Evolutionary conservation across 2,888 invertebrate genomes (phyloP).

Genomic region (Mellilla xanthometata): DNA sequence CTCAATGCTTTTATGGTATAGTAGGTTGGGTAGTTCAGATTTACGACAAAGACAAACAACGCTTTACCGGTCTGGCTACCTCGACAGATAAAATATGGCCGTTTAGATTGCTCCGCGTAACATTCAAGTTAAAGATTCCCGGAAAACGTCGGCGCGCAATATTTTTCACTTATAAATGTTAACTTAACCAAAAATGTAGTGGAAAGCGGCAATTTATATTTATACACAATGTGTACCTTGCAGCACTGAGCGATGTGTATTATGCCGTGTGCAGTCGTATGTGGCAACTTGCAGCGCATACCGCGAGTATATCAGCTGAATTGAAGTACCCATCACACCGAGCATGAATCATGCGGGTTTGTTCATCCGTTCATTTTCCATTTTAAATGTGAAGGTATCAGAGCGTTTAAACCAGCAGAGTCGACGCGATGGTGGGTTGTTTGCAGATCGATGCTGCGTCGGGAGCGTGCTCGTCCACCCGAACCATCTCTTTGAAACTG

Average conservation of each 20-base stretch:
- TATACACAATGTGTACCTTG: background rate
- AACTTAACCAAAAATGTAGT: background rate
- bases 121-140: constrained; percentile 17
- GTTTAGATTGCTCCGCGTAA: constrained; percentile 36
- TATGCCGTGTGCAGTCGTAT: constrained; percentile 1
- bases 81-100: constrained; percentile 36
- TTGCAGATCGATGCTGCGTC: constrained; percentile 39
- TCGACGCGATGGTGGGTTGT: constrained; percentile 15
- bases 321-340: constrained; percentile 4
- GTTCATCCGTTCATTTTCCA: constrained; percentile 22
- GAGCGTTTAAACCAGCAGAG: constrained; percentile 27
- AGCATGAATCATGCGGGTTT: constrained; percentile 16
- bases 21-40: constrained; percentile 17
- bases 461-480: constrained; percentile 42
- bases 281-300: background rate
- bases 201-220: too few species aligned
- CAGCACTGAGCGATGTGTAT: background rate
- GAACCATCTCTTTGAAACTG: constrained; percentile 66
- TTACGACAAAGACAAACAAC: constrained; percentile 14
- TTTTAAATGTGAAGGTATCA: constrained; percentile 28
- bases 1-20: constrained; percentile 9
- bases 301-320: constrained; percentile 3
- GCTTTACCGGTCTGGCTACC: constrained; percentile 31
- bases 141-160: constrained; percentile 7
- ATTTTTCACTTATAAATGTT: constrained; percentile 1